Conservation (phyloP, 2,888 invertebrate species). For the Catocala fraxini region DNA sequence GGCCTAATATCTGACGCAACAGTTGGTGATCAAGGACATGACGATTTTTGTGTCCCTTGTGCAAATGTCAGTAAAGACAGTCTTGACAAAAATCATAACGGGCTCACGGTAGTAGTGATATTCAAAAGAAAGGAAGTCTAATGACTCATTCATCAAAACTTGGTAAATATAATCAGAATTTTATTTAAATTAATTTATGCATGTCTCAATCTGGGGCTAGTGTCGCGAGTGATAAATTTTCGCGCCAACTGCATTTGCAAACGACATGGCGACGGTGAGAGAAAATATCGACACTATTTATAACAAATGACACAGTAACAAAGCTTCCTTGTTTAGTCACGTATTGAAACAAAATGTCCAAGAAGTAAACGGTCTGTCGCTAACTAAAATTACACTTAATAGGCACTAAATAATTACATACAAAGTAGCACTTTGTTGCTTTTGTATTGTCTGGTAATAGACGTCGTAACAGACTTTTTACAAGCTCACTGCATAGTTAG, state of each 20-base stretch:
- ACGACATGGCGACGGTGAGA: constrained; percentile 15
- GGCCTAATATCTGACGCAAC: no score
- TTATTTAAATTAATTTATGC: background rate
- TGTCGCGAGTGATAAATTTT: constrained; percentile 12
- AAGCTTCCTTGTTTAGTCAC: constrained; percentile 52
- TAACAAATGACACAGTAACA: constrained; percentile 39
- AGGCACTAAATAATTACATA: constrained; percentile 21
- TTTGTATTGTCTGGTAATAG: constrained; percentile 1
- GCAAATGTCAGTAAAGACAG: no score
- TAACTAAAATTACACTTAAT: constrained; percentile 44
- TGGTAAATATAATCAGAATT: no score
- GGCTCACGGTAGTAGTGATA: no score
- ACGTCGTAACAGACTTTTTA: background rate
- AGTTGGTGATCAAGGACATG: no score
- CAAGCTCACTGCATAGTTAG: background rate
- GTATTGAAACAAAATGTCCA: constrained; percentile 39
- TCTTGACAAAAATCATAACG: no score
- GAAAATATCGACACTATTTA: constrained; percentile 40
- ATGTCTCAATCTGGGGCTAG: constrained; percentile 5
- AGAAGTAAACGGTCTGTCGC: constrained; percentile 19
- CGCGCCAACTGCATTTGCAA: constrained; percentile 17
- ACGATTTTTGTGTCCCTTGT: no score
- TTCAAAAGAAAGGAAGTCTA: no score
- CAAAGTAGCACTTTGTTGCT: background rate
- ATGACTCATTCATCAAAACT: no score